Conservation (phyloP, 2,113 vertebrate species). For the Hemicordylus capensis region DNA sequence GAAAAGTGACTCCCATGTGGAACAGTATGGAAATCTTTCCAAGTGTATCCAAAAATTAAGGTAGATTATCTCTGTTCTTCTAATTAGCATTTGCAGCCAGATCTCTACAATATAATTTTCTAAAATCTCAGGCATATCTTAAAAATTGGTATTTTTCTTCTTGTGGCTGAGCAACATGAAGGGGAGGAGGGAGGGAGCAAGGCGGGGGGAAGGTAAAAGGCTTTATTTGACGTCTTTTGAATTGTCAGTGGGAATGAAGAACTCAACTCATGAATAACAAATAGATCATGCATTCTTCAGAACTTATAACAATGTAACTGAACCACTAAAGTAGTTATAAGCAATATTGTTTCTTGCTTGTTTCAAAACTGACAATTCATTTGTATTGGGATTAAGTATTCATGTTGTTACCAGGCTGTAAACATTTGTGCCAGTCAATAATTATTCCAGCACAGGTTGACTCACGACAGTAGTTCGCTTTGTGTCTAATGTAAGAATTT, state of each 20-base stretch:
- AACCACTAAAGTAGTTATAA: slow-evolving; percentile 15
- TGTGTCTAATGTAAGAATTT: not conserved
- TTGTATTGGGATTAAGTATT: slow-evolving; percentile 27
- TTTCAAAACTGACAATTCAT: slow-evolving; percentile 21
- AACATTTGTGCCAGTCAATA: slow-evolving; percentile 35
- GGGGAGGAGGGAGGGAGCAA: not conserved
- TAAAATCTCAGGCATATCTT: not conserved
- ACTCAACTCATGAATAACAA: slow-evolving; percentile 19
- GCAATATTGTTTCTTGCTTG: slow-evolving; percentile 38
- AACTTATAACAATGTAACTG: slow-evolving; percentile 39
- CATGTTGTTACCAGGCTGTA: slow-evolving; percentile 29
- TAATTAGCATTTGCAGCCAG: not conserved
- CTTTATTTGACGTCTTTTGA: slow-evolving; percentile 26
- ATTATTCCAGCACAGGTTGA: not conserved
- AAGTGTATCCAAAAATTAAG: not conserved
- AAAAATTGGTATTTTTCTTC: not conserved
- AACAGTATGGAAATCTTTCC: no score
- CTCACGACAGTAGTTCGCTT: not conserved
- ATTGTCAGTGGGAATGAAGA: slow-evolving; percentile 33
- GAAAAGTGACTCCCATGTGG: no score
- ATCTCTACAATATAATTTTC: not conserved
- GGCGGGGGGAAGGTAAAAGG: slow-evolving; percentile 23
- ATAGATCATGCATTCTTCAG: slow-evolving; percentile 20
- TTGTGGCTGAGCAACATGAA: not conserved
- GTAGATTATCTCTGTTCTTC: not conserved